Conservation (phyloP, 2,113 vertebrate species). For the Alosa alosa region DNA sequence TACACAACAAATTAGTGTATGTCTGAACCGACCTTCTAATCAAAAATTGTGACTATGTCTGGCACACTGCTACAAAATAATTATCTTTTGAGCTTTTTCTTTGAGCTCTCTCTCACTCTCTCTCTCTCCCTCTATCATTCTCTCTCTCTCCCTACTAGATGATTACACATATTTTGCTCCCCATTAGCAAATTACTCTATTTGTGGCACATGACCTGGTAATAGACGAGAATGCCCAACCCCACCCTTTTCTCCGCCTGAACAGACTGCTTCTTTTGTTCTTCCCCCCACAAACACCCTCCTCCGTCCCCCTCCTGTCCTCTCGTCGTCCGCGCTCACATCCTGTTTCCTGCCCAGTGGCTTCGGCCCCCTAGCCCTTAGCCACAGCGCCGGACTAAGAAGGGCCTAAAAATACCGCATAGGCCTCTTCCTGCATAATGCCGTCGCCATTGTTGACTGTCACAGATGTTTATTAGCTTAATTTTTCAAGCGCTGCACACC, state of each 20-base stretch:
- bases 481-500: neutral
- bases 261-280: conserved; percentile 65
- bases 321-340: conserved; percentile 67
- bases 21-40: neutral
- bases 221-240: conserved; percentile 60
- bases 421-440: conserved; percentile 60
- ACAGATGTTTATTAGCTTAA: conserved; percentile 66
- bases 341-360: conserved; percentile 63
- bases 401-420: conserved; percentile 63
- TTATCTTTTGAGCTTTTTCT: neutral
- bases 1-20: neutral
- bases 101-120: no score
- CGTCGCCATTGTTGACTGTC: conserved; percentile 61
- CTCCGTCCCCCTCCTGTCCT: conserved; percentile 52
- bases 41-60: neutral
- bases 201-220: conserved; percentile 62
- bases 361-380: conserved; percentile 40
- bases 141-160: conserved; percentile 27
- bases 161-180: conserved; percentile 36
- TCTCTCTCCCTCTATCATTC: no score
- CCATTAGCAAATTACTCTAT: conserved; percentile 38
- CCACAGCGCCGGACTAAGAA: conserved; percentile 47
- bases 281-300: neutral
- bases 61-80: neutral
- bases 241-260: conserved; percentile 68